phyloP scores from a whole-genome alignment of 2,113 vertebrate genomes.

The Podarcis cretensis region DNA sequence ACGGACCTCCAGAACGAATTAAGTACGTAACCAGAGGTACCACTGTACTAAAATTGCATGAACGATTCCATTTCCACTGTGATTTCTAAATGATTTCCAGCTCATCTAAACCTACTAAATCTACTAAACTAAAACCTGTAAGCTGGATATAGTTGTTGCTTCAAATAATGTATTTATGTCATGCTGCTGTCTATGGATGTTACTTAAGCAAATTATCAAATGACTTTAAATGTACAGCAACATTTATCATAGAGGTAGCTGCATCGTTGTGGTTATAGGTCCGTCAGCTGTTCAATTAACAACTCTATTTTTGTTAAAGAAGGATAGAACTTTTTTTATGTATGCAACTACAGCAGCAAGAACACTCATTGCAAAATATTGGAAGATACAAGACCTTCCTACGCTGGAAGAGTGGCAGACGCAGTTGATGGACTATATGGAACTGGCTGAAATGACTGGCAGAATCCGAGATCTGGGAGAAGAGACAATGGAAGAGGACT shows the following conservation, averaged over 20 bases:
- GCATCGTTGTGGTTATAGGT: slow-evolving; percentile 43
- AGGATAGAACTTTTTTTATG: too few relatives aligned
- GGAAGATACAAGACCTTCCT: too few relatives aligned
- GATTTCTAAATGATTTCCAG: slow-evolving; percentile 46
- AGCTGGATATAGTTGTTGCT: slow-evolving; percentile 58
- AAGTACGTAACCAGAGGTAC: too few relatives aligned
- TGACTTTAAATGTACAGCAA: slow-evolving; percentile 66
- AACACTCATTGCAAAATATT: too few relatives aligned
- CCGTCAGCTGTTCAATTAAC: slow-evolving; percentile 61
- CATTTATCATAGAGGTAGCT: slow-evolving; percentile 59
- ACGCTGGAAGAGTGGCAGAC: too few relatives aligned
- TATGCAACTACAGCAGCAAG: too few relatives aligned
- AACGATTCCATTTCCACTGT: slow-evolving; percentile 3
- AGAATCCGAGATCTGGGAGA: too few relatives aligned
- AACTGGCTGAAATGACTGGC: too few relatives aligned
- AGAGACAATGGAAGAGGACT: too few relatives aligned
- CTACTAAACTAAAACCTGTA: slow-evolving; percentile 32
- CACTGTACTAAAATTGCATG: not conserved
- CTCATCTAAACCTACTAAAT: slow-evolving; percentile 45
- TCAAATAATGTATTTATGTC: slow-evolving; percentile 61
- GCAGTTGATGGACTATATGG: too few relatives aligned
- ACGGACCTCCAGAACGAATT: too few relatives aligned
- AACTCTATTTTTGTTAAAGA: slow-evolving; percentile 47
- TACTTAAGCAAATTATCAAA: slow-evolving; percentile 76
- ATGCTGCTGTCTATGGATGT: slow-evolving; percentile 67